Conservation (phyloP, 2,888 invertebrate species). For the Pimpla rufipes region DNA sequence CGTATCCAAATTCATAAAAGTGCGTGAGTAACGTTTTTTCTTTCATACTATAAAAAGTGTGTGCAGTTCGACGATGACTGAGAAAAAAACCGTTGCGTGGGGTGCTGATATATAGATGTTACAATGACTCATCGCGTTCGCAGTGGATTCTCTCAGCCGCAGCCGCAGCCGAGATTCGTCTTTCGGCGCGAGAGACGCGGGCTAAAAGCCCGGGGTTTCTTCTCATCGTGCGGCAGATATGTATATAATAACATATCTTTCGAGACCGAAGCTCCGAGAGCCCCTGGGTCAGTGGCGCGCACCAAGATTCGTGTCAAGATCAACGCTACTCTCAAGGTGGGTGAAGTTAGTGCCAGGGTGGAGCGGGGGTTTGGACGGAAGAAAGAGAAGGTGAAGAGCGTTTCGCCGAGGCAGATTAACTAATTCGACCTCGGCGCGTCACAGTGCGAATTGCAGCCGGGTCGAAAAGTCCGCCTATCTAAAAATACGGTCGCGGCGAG, state of each 20-base stretch:
- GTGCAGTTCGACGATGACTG: not conserved
- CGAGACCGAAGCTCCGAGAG: conserved; percentile 18
- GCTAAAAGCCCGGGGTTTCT: not conserved
- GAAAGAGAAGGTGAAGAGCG: conserved; percentile 59
- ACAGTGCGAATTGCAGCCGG: conserved; percentile 22
- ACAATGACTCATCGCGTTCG: conserved; percentile 19
- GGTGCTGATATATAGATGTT: not conserved
- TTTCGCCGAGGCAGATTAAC: conserved; percentile 45
- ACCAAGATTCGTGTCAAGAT: conserved; percentile 80
- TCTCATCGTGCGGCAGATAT: not conserved
- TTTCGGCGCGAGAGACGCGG: conserved; percentile 20
- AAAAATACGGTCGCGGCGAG: conserved; percentile 22
- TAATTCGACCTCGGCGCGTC: conserved; percentile 41
- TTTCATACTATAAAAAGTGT: too few species aligned
- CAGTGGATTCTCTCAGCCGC: not conserved
- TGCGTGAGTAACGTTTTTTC: too few species aligned
- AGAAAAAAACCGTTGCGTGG: not conserved
- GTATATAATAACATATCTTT: conserved; percentile 24
- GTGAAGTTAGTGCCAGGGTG: conserved; percentile 43
- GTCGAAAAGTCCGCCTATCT: conserved; percentile 26
- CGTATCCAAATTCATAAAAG: not conserved
- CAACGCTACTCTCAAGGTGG: conserved; percentile 65
- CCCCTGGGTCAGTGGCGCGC: conserved; percentile 71
- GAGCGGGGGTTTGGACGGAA: conserved; percentile 65
- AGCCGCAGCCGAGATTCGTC: conserved; percentile 1